Conservation (phyloP, 2,888 invertebrate species). For the Chalcis sispes region DNA sequence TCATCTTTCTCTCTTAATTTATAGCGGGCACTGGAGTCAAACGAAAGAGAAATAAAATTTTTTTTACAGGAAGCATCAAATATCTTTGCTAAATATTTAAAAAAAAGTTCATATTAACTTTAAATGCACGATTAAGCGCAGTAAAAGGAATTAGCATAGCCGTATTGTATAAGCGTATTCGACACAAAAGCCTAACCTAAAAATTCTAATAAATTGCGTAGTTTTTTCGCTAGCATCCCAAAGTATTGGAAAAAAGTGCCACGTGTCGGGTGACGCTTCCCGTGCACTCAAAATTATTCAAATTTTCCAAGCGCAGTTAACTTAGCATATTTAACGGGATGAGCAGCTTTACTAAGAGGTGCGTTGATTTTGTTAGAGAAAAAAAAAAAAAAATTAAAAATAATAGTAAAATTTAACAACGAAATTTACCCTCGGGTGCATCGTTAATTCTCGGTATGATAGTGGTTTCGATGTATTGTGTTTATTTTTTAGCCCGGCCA, state of each 20-base stretch:
- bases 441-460: conserved; percentile 19
- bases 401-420: too few species aligned
- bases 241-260: conserved; percentile 45
- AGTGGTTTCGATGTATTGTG: neutral
- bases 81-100: too few species aligned
- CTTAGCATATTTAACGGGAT: conserved; percentile 42
- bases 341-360: conserved; percentile 5
- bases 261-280: conserved; percentile 44
- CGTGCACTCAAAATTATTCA: conserved; percentile 49
- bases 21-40: too few species aligned
- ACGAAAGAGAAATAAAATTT: too few species aligned
- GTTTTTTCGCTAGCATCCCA: conserved; percentile 20
- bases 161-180: neutral
- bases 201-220: conserved; percentile 41
- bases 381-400: conserved; percentile 22
- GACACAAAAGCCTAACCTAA: neutral
- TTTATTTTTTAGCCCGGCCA: conserved; percentile 22
- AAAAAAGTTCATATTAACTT: neutral
- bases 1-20: too few species aligned
- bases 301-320: conserved; percentile 37
- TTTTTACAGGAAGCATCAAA: too few species aligned
- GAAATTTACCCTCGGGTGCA: neutral
- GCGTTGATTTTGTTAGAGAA: neutral
- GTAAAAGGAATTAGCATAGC: conserved; percentile 17
- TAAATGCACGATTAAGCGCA: neutral